Conservation (phyloP, 2,797 vertebrate genomes). For the Todus mexicanus region DNA sequence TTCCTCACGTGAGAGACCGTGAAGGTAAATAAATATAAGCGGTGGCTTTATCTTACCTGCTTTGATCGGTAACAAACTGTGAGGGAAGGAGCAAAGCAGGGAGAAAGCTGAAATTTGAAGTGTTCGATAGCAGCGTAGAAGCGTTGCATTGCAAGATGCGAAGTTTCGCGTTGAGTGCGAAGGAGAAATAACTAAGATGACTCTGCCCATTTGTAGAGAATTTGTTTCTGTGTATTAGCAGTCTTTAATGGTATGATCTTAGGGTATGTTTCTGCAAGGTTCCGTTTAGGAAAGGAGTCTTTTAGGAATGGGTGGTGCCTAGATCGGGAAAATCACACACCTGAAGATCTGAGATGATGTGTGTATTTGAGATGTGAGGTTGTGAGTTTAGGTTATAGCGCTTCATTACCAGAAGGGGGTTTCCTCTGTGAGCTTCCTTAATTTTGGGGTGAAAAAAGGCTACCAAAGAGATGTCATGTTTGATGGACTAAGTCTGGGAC, state of each 20-base stretch:
- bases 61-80: background rate
- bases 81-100: background rate
- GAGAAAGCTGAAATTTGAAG: background rate
- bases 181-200: background rate
- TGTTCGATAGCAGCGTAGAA: background rate
- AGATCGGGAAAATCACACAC: background rate
- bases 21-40: background rate
- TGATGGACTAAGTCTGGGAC: background rate
- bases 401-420: background rate
- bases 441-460: background rate
- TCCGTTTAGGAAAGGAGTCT: background rate
- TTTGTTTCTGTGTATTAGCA: background rate
- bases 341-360: background rate
- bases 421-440: background rate
- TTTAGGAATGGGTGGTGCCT: background rate
- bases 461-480: background rate
- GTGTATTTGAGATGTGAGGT: background rate
- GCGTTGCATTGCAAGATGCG: background rate
- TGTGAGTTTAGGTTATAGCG: background rate
- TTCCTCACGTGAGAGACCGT: background rate
- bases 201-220: background rate
- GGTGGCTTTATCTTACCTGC: background rate
- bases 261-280: background rate
- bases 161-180: background rate
- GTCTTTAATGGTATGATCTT: background rate